Evolutionary conservation across 2,113 vertebrate species (phyloP).

Genomic region (Ursus arctos): DNA sequence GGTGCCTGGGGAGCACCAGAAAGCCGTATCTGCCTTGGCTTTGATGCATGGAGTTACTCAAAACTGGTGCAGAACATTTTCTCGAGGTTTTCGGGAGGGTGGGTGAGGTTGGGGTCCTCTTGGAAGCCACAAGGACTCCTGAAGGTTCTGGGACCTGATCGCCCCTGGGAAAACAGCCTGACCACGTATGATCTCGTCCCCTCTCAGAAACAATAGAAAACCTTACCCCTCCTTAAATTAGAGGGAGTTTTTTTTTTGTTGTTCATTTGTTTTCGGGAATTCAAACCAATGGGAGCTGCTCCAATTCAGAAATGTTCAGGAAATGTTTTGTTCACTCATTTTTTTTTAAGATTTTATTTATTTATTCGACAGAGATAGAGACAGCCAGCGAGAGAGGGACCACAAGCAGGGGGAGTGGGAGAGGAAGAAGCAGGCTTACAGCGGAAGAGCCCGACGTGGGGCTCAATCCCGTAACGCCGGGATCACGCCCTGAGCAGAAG

Average conservation of each 20-base stretch:
- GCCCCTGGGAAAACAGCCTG: fast-evolving
- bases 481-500: too few relatives aligned
- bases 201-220: not conserved
- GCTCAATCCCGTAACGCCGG: too few relatives aligned
- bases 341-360: not conserved
- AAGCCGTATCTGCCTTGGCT: not conserved
- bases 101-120: not conserved
- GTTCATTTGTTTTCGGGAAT: not conserved
- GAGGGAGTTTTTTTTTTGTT: not conserved
- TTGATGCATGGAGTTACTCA: not conserved
- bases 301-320: not conserved
- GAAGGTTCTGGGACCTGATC: not conserved
- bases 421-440: too few relatives aligned
- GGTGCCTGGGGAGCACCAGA: not conserved
- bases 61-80: not conserved
- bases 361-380: too few relatives aligned
- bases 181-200: fast-evolving
- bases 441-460: too few relatives aligned
- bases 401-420: too few relatives aligned
- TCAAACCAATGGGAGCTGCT: not conserved
- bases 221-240: not conserved
- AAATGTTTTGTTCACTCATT: not conserved
- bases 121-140: not conserved
- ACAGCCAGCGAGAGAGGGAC: too few relatives aligned
- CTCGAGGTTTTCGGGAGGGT: not conserved